Evolutionary conservation across 2,797 vertebrate genomes (phyloP).

Genomic region (Phataginus tetradactyla): DNA sequence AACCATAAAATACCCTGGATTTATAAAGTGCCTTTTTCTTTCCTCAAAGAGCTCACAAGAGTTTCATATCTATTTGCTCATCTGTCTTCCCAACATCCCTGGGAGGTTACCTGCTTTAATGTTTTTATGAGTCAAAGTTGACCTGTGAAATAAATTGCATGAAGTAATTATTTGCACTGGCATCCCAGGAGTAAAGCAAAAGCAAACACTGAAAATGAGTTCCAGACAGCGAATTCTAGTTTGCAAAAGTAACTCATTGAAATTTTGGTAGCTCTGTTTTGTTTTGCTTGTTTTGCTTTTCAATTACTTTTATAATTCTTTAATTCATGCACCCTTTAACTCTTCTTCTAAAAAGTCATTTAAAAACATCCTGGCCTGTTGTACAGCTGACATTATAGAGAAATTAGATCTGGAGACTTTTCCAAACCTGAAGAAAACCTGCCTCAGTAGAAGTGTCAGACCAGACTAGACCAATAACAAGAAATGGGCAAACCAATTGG

Average conservation of each 20-base stretch:
- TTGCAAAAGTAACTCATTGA: slow-evolving; percentile 30
- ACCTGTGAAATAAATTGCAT: slow-evolving; percentile 68
- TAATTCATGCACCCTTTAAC: slow-evolving; percentile 19
- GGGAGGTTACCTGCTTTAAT: slow-evolving; percentile 64
- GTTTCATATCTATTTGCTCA: slow-evolving; percentile 60
- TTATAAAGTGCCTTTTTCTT: background rate
- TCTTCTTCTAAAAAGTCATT: slow-evolving; percentile 20
- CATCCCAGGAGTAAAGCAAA: slow-evolving; percentile 55
- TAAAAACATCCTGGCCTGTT: slow-evolving; percentile 18
- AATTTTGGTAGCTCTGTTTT: slow-evolving; percentile 22
- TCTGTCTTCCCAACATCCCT: slow-evolving; percentile 41
- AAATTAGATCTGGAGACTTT: slow-evolving; percentile 48
- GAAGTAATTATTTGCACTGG: slow-evolving; percentile 69
- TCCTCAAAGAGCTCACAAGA: background rate
- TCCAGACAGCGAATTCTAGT: slow-evolving; percentile 48
- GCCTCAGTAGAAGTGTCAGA: background rate
- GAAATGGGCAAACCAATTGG: background rate
- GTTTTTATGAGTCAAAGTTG: slow-evolving; percentile 69
- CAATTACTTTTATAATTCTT: slow-evolving; percentile 12
- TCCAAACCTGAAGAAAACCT: background rate
- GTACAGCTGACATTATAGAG: background rate
- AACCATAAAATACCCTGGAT: slow-evolving; percentile 47
- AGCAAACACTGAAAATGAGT: slow-evolving; percentile 42
- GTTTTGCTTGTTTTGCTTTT: background rate
- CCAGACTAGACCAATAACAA: background rate